Evolutionary conservation across 2,113 vertebrate genomes (phyloP).

Genomic region (Eretmochelys imbricata): DNA sequence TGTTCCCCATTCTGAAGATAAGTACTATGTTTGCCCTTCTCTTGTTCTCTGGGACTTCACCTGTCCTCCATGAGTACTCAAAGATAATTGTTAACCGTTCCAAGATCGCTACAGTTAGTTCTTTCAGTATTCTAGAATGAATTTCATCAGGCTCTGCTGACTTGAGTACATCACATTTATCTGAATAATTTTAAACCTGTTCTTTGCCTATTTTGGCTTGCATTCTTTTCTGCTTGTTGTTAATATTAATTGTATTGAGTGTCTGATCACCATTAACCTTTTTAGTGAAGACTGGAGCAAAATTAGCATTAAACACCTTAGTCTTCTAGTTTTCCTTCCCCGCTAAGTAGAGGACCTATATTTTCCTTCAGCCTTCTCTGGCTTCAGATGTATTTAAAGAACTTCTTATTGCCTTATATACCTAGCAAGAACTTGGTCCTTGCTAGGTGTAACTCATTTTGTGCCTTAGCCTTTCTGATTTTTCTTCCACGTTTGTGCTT

Average conservation of each 20-base stretch:
- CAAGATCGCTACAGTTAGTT: background rate
- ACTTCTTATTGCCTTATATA: background rate
- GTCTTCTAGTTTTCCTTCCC: background rate
- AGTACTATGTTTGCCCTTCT: background rate
- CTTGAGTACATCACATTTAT: background rate
- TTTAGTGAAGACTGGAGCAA: background rate
- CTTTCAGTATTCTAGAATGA: background rate
- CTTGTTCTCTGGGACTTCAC: background rate
- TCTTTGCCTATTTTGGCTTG: background rate
- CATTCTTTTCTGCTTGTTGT: background rate
- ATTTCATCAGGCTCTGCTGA: background rate
- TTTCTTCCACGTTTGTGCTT: background rate
- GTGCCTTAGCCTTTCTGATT: background rate
- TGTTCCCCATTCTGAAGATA: background rate
- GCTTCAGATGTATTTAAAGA: background rate
- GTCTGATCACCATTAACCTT: background rate
- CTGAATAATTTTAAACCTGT: background rate
- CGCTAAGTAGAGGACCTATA: background rate
- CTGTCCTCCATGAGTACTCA: background rate
- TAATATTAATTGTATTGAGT: background rate
- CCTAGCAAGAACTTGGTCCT: background rate
- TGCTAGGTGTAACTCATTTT: background rate
- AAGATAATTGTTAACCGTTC: background rate
- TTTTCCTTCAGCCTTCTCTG: background rate
- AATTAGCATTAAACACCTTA: background rate